Base-by-base conservation (phyloP, 2,888 invertebrate species). In the Campaea margaritaria region DNA sequence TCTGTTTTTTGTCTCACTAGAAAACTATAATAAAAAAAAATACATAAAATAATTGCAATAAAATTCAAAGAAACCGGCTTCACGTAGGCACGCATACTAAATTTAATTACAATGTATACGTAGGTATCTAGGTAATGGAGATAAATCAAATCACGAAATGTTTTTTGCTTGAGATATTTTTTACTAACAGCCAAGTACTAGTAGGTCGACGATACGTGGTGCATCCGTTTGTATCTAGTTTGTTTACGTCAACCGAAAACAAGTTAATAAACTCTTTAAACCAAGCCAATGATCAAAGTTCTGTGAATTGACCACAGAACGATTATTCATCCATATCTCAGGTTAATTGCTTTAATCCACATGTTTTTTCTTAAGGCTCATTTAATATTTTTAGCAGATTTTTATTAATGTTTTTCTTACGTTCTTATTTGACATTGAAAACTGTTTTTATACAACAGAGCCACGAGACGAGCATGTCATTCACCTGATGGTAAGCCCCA, bases 161-260 rank as follows among this genome's bases (percentile, higher is more conserved):
- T 44, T 45, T 45, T 28, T 16, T 36, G 34, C n/a, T 34, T 45
- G 13, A 42, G 10, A 31, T 41, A 27, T 48, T 57, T 51, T 34
- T 46, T 34, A 51, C 41, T 31, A 16, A 4, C 2, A 5, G 10
- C 3, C 13, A 39, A 10, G 14, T 15, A 48, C 3, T 28, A 53
- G 44, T 53, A 48, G 53, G 58, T 48, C 53, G 48, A 49, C 27
- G 58, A 44, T 53, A 47, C 44, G 39, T 21, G 21, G 21, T 53
- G 53, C 31, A 53, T 58, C 58, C 58, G 58, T 53, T 48, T 53
- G 16, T 52, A 39, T 21, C 58, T 38, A 41, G 58, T 53, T 53
- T 58, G 34, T 44, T 28, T 52, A 44, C 53, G 53, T 58, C 53
- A 53, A 31, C 44, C 12, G 13, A 41, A 48, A 52, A 52, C 47